Conservation (phyloP, 2,888 invertebrate species). For the Choristoneura rosaceana region DNA sequence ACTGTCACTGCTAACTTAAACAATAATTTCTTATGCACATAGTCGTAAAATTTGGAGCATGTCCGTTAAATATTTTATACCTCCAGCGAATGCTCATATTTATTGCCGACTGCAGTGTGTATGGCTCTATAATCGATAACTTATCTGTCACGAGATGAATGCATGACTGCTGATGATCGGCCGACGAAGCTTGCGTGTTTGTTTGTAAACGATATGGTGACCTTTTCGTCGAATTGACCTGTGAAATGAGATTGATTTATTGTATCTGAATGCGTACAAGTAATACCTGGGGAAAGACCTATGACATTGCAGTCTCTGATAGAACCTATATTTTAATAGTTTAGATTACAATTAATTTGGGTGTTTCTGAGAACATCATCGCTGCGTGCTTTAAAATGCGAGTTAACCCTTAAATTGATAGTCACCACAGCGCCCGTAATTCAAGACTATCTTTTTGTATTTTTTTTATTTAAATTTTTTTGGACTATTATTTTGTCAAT, state of each 20-base stretch:
- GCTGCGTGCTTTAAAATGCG: no score
- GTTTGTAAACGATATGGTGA: background rate
- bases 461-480: no score
- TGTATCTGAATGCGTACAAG: background rate
- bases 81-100: background rate
- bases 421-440: no score
- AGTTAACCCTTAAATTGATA: no score
- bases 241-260: constrained; percentile 1
- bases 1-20: no score
- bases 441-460: no score
- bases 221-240: constrained; percentile 11
- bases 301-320: no score
- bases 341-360: no score
- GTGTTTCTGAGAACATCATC: no score
- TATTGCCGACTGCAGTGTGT: background rate
- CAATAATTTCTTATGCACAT: background rate
- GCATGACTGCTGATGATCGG: constrained; percentile 52
- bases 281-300: constrained; percentile 1
- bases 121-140: background rate
- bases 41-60: background rate
- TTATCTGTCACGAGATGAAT: constrained; percentile 49
- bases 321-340: no score
- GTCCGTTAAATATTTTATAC: background rate
- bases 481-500: no score
- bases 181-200: constrained; percentile 24